phyloP scores from a whole-genome alignment of 2,113 vertebrate genomes.

The Tympanuchus pallidicinctus region DNA sequence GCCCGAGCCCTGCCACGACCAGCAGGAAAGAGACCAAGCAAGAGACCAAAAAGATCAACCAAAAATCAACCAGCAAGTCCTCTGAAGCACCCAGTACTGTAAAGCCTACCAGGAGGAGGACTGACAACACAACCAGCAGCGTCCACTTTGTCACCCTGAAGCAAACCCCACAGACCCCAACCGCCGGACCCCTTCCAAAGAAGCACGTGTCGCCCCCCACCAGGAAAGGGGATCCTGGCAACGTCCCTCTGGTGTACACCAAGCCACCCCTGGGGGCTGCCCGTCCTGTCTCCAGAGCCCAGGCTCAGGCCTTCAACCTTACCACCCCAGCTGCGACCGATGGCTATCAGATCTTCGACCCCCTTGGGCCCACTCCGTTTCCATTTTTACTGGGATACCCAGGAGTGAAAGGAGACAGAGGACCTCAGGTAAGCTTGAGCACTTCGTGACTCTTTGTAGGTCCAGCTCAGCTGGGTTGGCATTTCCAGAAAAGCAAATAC shows the following conservation, averaged over 20 bases:
- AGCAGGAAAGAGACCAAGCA: conserved; percentile 49
- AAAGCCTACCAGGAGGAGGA: conserved; percentile 12
- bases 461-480: not conserved
- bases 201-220: conserved; percentile 21
- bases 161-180: not conserved
- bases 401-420: conserved; percentile 90
- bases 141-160: conserved; percentile 55
- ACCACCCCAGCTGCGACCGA: conserved; percentile 81
- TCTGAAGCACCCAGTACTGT: not conserved
- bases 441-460: not conserved
- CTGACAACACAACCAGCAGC: not conserved
- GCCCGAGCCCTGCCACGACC: not conserved
- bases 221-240: conserved; percentile 66
- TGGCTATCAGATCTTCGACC: conserved; percentile 83
- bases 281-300: not conserved
- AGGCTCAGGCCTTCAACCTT: conserved; percentile 34
- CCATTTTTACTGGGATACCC: conserved; percentile 84
- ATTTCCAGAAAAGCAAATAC: not conserved
- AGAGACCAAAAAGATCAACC: conserved; percentile 54
- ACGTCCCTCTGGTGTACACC: conserved; percentile 55
- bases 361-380: conserved; percentile 82
- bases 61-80: conserved; percentile 16
- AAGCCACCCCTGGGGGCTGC: conserved; percentile 42
- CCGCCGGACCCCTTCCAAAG: conserved; percentile 2
- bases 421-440: conserved; percentile 83